A percentile compares a stretch with the other conserved stretches of the same genome.
Evolutionary conservation across 2,113 vertebrate genomes (phyloP).

Genomic region (Dicrurus megarhynchus): DNA sequence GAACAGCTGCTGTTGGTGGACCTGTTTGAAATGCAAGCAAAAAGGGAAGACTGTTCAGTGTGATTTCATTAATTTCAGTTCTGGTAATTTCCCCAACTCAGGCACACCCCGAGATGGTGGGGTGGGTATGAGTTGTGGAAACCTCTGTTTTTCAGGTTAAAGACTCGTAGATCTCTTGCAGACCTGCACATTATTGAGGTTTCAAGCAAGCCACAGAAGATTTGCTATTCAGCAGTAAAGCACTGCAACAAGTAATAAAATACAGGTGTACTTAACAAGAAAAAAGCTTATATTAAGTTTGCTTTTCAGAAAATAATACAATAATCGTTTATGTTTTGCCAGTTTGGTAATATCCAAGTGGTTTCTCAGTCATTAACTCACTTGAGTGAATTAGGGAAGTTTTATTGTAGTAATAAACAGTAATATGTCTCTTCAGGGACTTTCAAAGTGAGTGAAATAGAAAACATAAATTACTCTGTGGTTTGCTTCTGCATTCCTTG

Average conservation of each 20-base stretch:
- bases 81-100: background rate
- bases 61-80: background rate
- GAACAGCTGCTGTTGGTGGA: background rate
- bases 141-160: background rate
- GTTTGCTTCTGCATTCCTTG: constrained; percentile 9
- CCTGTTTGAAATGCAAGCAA: background rate
- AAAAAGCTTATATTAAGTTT: background rate
- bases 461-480: constrained; percentile 4
- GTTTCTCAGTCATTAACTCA: constrained; percentile 36
- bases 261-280: background rate
- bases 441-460: constrained; percentile 1
- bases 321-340: background rate
- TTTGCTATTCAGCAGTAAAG: background rate
- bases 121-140: background rate
- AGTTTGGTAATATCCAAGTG: constrained; percentile 7
- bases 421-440: constrained; percentile 33
- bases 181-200: background rate
- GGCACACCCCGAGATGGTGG: background rate
- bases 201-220: background rate
- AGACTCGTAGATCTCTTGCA: background rate
- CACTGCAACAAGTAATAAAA: background rate
- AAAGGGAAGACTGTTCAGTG: background rate
- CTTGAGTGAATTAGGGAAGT: constrained; percentile 48
- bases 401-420: constrained; percentile 48
- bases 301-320: background rate